Evolutionary conservation across 2,113 vertebrate species (phyloP).

Genomic region (Eurypyga helias): DNA sequence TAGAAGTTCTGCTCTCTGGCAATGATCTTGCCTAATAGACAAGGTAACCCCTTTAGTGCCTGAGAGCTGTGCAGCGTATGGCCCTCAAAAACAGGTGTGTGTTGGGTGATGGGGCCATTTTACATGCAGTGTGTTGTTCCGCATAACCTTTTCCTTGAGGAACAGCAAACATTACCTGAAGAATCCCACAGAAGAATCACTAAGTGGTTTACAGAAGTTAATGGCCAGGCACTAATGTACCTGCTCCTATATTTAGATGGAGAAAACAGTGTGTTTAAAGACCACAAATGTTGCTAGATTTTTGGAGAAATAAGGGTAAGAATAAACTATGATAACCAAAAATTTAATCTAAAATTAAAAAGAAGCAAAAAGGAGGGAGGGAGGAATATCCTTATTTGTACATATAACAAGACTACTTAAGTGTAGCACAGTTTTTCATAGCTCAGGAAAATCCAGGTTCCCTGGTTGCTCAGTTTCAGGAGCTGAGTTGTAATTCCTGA

Average conservation of each 20-base stretch:
- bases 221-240: slow-evolving; percentile 13
- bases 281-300: not conserved
- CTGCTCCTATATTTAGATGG: not conserved
- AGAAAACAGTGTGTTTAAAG: not conserved
- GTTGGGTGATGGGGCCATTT: not conserved
- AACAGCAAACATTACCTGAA: slow-evolving; percentile 5
- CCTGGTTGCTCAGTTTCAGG: not conserved
- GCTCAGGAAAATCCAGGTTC: not conserved
- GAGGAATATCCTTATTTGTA: not conserved
- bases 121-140: not conserved
- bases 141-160: not conserved
- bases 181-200: not conserved
- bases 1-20: not conserved
- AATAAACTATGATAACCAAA: not conserved
- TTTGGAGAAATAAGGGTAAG: not conserved
- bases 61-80: not conserved
- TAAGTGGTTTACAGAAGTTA: slow-evolving; percentile 16
- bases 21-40: not conserved
- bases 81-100: not conserved
- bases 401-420: not conserved
- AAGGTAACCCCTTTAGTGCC: slow-evolving; percentile 11
- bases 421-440: not conserved
- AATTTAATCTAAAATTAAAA: not conserved
- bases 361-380: not conserved
- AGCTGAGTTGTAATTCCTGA: not conserved